Base-by-base conservation (phyloP, 2,888 invertebrate genomes). In the Chelonus formosanus region DNA sequence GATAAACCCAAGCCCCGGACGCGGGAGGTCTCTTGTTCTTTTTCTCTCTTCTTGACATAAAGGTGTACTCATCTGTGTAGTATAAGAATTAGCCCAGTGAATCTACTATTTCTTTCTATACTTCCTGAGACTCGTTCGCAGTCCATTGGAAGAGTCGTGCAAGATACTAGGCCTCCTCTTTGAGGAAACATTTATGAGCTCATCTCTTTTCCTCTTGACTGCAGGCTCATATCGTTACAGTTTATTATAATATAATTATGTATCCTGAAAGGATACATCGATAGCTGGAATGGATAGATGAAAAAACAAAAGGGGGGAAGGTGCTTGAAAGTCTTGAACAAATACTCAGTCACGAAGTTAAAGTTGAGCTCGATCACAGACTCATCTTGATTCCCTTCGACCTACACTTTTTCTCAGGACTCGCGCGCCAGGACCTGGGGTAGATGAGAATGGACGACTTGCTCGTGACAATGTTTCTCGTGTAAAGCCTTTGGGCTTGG, bases 171-270 rank as follows among this genome's bases (percentile, higher is more conserved):
- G 60, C 60, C 60, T 52, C 60, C 60, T 60, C 61, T 34, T 61
- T 53, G 61, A 61, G 44, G 43, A 61, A 61, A 61, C 45, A n/a
- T 61, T 61, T 53, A 61, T 53, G 52, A 34, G 53, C 47, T 59
- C 36, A 20, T 48, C 63, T 48, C 10, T 53, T n/a, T 50, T 20
- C 20, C 8, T 5, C 50, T 31, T 55, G 40, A 56, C 63, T 64
- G 68, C 67, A 66, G 63, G 75, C 73, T 75, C 74, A 76, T 78
- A 80, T 83, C 80, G 80, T 81, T 82, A 81, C 79, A 80, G 77
- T 82, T 83, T 83, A 83, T 83, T 83, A 81, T 83, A 82, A 81
- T 83, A 83, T 83, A 84, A 84, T 84, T 82, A 83, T 77, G 83
- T 80, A 80, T 79, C 81, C 79, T 75, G 76, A 74, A 71, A 54